These are phyloP conservation scores for Antennarius striatus DNA, from an alignment of 2,113 vertebrate genomes.

Conservation along the genomic window DNA sequence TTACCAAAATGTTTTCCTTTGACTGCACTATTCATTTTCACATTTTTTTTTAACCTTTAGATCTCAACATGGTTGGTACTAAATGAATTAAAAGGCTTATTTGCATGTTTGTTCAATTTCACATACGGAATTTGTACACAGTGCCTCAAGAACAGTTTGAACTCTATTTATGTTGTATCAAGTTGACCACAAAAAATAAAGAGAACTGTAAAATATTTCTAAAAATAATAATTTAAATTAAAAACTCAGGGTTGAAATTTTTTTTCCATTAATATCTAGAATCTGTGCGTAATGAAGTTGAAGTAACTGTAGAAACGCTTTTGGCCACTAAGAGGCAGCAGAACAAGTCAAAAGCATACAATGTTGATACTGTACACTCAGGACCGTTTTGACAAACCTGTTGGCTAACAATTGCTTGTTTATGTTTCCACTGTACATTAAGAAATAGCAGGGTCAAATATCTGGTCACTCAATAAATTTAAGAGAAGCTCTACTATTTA, in stretches of 20 bases:
- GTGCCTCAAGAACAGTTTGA: conserved; percentile 16
- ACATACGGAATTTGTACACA: conserved; percentile 26
- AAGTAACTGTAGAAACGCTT: neutral
- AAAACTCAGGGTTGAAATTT: neutral
- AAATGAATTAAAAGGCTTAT: conserved; percentile 6
- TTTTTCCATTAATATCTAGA: neutral
- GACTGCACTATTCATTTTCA: no score
- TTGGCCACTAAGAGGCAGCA: neutral
- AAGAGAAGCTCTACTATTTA: no score
- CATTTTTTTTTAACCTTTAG: no score
- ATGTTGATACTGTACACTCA: no score
- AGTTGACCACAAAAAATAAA: neutral
- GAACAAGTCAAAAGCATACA: neutral
- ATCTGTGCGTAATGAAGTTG: neutral
- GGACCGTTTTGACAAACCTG: neutral
- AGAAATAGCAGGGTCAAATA: no score
- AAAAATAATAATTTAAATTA: neutral
- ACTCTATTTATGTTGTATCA: conserved; percentile 22
- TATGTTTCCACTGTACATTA: no score
- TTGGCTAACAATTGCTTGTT: no score
- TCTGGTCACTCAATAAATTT: no score
- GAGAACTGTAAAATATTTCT: neutral
- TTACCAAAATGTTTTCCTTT: no score
- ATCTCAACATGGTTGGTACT: no score
- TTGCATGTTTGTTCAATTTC: conserved; percentile 46